Base-by-base conservation (phyloP, 2,797 vertebrate species). In the Australoheros facetus region DNA sequence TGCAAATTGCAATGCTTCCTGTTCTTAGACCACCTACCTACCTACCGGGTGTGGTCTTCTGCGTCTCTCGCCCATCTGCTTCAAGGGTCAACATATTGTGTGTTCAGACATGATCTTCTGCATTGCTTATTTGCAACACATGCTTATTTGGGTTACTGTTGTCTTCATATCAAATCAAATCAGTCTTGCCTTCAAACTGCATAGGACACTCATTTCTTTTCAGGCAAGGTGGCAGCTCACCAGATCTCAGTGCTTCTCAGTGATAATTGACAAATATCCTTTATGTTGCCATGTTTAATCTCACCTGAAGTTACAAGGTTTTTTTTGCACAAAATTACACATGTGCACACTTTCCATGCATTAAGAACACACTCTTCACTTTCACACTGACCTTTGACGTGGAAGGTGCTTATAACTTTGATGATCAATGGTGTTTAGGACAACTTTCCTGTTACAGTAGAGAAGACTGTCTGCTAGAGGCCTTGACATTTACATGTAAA, bases 401-500 rank as follows among this genome's bases (percentile, higher is more conserved):
- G 19, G 3, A 81, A 70, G 56, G 32, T 70, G 37, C 26, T 57
- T 59, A n/a, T 64, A 19, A 37, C 23, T 23, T 55, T 17, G 5
- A 1, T 45, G 62, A 72, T 74, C 54, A 7, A 42, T 14, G 4
- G 26, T 6, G 55, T 77, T 7, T 55, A 48, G 56, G 54, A 13
- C 8, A 62, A 73, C 19, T 60, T 75, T 42, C 48, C 14, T 21
- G 23, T 23, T 28, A 28, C 21, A 73, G 12, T 12, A 34, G 76
- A 79, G 59, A 85, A 56, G 39, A n/a, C 28, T 32, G 45, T 16
- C 75, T 71, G 56, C 59, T 30, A 7, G 55, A 79, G 51, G 58
- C 26, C 14, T n/a, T 60, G 23, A 54, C 59, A 79, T 76, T 64
- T 23, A 55, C 70, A 79, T 74, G 80, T 80, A 77, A 72, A 80